A percentile compares a stretch with the other conserved stretches of the same genome.
phyloP scores from a whole-genome alignment of 2,797 vertebrate species.

The Notolabrus celidotus region DNA sequence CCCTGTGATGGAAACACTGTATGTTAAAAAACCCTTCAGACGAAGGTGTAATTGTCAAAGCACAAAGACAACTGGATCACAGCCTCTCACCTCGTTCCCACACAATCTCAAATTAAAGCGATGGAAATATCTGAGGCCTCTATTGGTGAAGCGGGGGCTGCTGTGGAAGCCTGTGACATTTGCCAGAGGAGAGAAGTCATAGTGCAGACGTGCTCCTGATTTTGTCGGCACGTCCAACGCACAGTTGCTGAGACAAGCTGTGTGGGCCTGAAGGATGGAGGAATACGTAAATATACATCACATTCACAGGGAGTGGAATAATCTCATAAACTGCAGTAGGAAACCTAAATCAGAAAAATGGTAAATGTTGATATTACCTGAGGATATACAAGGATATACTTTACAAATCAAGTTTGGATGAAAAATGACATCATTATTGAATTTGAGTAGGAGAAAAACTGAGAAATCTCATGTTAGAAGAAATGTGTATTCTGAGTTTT shows the following conservation, averaged over 20 bases:
- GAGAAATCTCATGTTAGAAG: neutral
- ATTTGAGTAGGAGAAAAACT: neutral
- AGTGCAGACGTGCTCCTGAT: conserved; percentile 73
- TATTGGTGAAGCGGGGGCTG: conserved; percentile 91
- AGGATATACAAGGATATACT: too few species aligned
- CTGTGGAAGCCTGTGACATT: conserved; percentile 81
- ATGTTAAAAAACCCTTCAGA: neutral
- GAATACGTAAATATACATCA: neutral
- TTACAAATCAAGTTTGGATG: neutral
- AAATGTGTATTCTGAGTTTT: neutral
- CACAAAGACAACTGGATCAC: neutral
- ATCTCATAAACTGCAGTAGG: conserved; percentile 1
- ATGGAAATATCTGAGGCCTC: conserved; percentile 92
- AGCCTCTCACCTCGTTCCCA: conserved; percentile 88
- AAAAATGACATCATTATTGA: neutral
- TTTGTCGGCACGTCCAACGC: conserved; percentile 68
- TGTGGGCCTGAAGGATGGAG: conserved; percentile 81
- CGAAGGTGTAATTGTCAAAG: neutral
- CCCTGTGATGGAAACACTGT: conserved; percentile 76
- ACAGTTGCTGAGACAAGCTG: conserved; percentile 92
- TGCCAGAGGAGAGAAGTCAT: conserved; percentile 89
- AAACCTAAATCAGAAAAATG: conserved; percentile 13
- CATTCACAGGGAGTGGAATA: neutral
- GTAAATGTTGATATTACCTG: neutral
- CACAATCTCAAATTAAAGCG: conserved; percentile 91